phyloP scores from a whole-genome alignment of 2,888 invertebrate species.

The Eugnorisma glareosa region DNA sequence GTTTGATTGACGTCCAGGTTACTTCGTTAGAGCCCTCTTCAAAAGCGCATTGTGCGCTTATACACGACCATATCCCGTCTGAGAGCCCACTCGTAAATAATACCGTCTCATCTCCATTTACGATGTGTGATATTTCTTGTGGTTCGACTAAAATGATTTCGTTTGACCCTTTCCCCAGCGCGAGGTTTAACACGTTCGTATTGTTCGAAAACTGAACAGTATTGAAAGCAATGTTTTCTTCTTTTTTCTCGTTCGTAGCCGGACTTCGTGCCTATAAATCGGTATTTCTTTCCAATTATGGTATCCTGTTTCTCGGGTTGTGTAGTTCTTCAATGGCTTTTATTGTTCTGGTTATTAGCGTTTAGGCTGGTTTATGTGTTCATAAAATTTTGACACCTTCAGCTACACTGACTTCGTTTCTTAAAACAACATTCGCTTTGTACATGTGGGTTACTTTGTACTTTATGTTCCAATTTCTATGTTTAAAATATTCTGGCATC shows the following conservation, averaged over 20 bases:
- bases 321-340: conserved; percentile 46
- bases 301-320: conserved; percentile 61
- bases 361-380: conserved; percentile 40
- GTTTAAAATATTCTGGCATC: conserved; percentile 36
- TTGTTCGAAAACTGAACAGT: conserved; percentile 49
- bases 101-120: conserved; percentile 79
- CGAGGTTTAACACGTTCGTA: conserved; percentile 53
- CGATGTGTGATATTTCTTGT: conserved; percentile 81
- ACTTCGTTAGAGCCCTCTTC: conserved; percentile 83
- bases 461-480: conserved; percentile 26
- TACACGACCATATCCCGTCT: conserved; percentile 59
- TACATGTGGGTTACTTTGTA: conserved; percentile 17
- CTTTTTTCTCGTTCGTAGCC: conserved; percentile 52
- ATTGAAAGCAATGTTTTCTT: conserved; percentile 64
- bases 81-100: conserved; percentile 72
- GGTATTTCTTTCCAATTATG: conserved; percentile 58
- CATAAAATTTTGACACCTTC: conserved; percentile 35
- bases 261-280: conserved; percentile 42
- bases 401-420: conserved; percentile 17
- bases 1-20: conserved; percentile 83
- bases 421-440: conserved; percentile 21
- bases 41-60: conserved; percentile 72
- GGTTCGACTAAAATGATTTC: conserved; percentile 72
- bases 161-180: conserved; percentile 66
- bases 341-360: conserved; percentile 56